phyloP scores from a whole-genome alignment of 2,113 vertebrate species.

The Polyodon spathula region DNA sequence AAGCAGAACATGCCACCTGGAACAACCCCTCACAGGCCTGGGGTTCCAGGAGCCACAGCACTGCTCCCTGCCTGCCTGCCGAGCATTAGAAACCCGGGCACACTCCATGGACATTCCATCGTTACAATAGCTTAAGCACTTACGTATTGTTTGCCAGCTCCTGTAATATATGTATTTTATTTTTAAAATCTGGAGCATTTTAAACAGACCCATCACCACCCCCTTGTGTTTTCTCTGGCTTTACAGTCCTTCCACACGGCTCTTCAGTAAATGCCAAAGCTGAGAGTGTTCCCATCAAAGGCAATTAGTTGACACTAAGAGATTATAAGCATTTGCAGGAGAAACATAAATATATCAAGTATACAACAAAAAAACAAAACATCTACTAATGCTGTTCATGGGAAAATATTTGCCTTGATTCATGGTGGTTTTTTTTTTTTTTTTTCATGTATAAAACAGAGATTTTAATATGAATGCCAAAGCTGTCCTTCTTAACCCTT shows the following conservation, averaged over 20 bases:
- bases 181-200: background rate
- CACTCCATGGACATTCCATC: too few species aligned
- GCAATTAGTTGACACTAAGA: background rate
- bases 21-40: background rate
- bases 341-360: background rate
- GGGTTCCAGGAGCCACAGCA: background rate
- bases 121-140: too few species aligned
- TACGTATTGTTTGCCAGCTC: too few species aligned
- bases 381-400: background rate
- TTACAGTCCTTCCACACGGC: background rate
- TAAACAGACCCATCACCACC: background rate
- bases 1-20: constrained; percentile 19
- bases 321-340: background rate
- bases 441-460: background rate
- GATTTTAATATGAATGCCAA: too few species aligned
- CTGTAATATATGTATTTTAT: too few species aligned
- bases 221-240: background rate
- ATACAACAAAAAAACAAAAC: background rate
- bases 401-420: constrained; percentile 11
- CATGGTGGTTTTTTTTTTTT: background rate
- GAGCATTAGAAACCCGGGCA: background rate
- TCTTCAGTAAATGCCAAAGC: background rate
- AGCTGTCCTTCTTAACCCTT: too few species aligned
- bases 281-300: background rate
- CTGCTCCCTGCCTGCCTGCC: background rate